These are phyloP conservation scores for Eutolmus rufibarbis DNA, from an alignment of 2,888 invertebrate species.

Conservation along the genomic window DNA sequence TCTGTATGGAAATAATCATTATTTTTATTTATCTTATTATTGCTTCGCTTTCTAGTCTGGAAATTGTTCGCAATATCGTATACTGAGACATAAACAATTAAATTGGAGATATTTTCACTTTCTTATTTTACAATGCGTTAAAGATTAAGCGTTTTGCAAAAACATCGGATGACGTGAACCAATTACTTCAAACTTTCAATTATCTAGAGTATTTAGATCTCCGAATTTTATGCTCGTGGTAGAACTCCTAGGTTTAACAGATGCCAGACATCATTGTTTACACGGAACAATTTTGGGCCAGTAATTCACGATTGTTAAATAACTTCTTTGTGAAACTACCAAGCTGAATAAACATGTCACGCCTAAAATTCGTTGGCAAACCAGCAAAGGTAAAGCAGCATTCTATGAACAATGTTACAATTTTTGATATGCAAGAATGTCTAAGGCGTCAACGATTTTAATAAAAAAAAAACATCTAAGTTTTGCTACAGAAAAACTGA, in stretches of 20 bases:
- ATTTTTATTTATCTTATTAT: not conserved
- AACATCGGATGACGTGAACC: not conserved
- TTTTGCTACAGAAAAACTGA: not conserved
- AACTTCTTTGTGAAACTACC: not conserved
- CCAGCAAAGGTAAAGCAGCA: not conserved
- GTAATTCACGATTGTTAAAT: not conserved
- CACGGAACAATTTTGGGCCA: not conserved
- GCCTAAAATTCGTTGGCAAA: not conserved
- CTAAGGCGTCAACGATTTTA: not conserved
- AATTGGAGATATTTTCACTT: not conserved
- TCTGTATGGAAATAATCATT: not conserved
- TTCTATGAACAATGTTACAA: not conserved
- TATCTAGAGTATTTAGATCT: not conserved
- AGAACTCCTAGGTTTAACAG: not conserved
- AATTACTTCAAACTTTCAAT: not conserved
- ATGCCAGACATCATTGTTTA: not conserved
- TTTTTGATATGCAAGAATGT: not conserved
- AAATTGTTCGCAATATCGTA: not conserved
- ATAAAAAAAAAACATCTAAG: not conserved
- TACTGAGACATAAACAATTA: not conserved
- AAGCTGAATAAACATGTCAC: not conserved
- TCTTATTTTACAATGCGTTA: not conserved
- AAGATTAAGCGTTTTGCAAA: not conserved
- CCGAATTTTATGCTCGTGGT: not conserved
- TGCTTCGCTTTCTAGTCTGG: not conserved